Percentiles rank a stretch among this genome's conserved stretches.
These are phyloP conservation scores for Bos indicus DNA, from an alignment of 2,113 vertebrate species.

Conservation along the genomic window DNA sequence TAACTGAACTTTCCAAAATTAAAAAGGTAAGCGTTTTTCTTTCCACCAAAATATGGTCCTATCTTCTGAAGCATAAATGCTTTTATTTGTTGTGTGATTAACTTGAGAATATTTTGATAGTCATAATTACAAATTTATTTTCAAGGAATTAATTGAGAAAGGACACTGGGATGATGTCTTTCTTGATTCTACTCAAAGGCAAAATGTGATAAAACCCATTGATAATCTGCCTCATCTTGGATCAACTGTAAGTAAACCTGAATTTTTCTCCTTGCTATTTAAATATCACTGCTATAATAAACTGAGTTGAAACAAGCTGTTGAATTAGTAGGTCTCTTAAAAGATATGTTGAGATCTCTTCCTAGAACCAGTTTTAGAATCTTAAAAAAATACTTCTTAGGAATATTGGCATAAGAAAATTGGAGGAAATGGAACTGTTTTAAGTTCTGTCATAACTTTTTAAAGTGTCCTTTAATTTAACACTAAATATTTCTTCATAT, in stretches of 20 bases:
- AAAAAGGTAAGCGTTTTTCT: constrained; percentile 80
- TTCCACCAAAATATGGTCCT: not conserved
- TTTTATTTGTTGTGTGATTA: constrained; percentile 22
- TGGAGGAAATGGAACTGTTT: not conserved
- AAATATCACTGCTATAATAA: not conserved
- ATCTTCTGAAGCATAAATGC: not conserved
- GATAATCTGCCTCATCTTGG: constrained; percentile 83
- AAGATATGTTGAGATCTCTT: not conserved
- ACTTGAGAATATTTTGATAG: constrained; percentile 30
- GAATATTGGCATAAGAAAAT: not conserved
- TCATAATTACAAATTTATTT: constrained; percentile 55
- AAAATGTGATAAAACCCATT: constrained; percentile 84
- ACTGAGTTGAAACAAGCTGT: not conserved
- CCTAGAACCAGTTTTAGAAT: not conserved
- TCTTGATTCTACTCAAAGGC: constrained; percentile 74
- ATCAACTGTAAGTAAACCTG: constrained; percentile 85
- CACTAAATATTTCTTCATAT: not conserved
- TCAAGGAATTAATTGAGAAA: constrained; percentile 82
- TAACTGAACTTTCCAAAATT: constrained; percentile 91
- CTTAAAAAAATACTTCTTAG: not conserved
- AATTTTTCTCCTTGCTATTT: not conserved
- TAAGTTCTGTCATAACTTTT: not conserved
- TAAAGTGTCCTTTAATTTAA: not conserved
- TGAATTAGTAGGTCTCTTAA: not conserved
- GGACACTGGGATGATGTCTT: constrained; percentile 68